Evolutionary conservation across 2,797 vertebrate species (phyloP).

Genomic region (Percopsis omiscomaycus): DNA sequence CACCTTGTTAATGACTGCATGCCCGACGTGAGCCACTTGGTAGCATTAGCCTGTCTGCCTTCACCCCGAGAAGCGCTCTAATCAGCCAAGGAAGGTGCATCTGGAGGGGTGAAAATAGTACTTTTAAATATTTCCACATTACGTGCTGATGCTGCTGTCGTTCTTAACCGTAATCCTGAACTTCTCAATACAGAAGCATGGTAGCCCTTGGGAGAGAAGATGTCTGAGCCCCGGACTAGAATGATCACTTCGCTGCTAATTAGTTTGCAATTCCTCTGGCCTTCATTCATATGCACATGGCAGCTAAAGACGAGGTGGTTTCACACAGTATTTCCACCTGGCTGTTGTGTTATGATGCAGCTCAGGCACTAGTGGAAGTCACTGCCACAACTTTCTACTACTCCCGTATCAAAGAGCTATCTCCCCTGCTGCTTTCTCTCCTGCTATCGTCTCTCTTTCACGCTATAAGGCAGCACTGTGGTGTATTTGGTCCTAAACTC

Average conservation of each 20-base stretch:
- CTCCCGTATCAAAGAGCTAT: conserved; percentile 23
- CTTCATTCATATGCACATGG: conserved; percentile 19
- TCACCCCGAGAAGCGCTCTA: too few relatives aligned
- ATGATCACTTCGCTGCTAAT: conserved; percentile 13
- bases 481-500: conserved; percentile 63
- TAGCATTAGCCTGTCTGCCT: too few relatives aligned
- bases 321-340: conserved; percentile 15
- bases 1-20: too few relatives aligned
- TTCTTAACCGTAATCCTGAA: conserved; percentile 24
- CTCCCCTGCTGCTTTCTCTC: conserved; percentile 1
- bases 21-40: too few relatives aligned
- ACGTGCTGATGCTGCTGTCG: not conserved
- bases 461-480: conserved; percentile 26
- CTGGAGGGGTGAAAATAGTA: conserved; percentile 16
- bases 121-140: conserved; percentile 29
- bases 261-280: not conserved
- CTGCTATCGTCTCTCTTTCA: conserved; percentile 6
- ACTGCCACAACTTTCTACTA: not conserved
- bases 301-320: conserved; percentile 4
- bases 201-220: not conserved
- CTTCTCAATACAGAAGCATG: not conserved
- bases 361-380: conserved; percentile 3
- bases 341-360: conserved; percentile 3
- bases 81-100: not conserved
- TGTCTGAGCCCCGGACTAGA: not conserved